Evolutionary conservation across 92 coral and sea anemone species (phyloP), one percentile per base, ranked within the genome.

Genomic region (Epizoanthus rinbou): DNA sequence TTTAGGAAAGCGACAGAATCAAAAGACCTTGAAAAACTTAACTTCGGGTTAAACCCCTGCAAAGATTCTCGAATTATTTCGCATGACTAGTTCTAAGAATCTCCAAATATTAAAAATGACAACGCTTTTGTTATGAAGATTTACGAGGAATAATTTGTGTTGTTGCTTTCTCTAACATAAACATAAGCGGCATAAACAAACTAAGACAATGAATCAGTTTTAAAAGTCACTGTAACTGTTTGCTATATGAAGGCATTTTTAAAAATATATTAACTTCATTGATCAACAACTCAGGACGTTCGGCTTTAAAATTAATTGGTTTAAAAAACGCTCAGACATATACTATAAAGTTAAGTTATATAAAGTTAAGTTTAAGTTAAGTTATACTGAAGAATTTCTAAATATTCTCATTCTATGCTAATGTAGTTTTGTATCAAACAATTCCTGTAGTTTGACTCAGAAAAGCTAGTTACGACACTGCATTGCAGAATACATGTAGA

Each of bases 41-140:
- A 76, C 57, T 28, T 2, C 18, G 81, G 58, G 37, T 76, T 17
- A 39, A 24, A 41, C 57, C 22, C 17, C 16, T n/a, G 69, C 56
- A 28, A 35, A 58, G 2, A 76, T 59, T 33, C 57, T 33, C 19
- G 22, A 54, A 18, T 14, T 41, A 31, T 71, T 41, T 58, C 18
- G 56, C 8, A 33, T 14, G n/a, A n/a, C n/a, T 6, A 0, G 14
- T 11, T 9, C 24, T 65, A 65, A 25, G 39, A 39, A 66, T 31
- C 16, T 66, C 35, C 39, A 13, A 66, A 24, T 66, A 66, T n/a
- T n/a, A n/a, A n/a, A n/a, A n/a, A 31, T 66, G 72, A 66, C 72
- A 23, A 28, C 45, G 47, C 47, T 66, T 19, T 66, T 66, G 72
- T 66, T 33, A 31, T 66, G 72, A 45, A 45, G 52, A 45, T 16